phyloP scores from a whole-genome alignment of 2,113 vertebrate species.

The Zapus hudsonius region DNA sequence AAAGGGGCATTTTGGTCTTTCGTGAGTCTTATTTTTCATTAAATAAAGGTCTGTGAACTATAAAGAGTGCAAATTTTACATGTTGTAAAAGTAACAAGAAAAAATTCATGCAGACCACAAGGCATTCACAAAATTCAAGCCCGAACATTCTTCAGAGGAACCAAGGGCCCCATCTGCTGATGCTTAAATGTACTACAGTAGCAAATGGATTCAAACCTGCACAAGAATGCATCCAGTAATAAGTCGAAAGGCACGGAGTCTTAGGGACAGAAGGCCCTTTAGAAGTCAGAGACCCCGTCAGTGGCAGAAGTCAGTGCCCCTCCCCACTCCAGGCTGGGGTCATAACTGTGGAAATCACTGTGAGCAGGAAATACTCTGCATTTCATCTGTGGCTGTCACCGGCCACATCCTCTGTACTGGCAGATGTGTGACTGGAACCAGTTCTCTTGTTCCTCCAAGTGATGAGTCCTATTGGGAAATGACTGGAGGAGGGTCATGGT shows the following conservation, averaged over 20 bases:
- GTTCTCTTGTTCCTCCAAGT: neutral
- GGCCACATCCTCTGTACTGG: neutral
- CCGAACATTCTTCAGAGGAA: slow-evolving; percentile 87
- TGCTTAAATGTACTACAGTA: slow-evolving; percentile 88
- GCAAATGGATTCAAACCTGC: slow-evolving; percentile 54
- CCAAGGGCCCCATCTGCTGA: slow-evolving; percentile 92
- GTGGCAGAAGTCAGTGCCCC: neutral
- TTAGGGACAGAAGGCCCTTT: neutral
- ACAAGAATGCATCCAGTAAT: slow-evolving; percentile 12
- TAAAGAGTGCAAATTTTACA: slow-evolving; percentile 79
- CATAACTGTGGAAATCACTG: neutral
- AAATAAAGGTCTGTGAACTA: slow-evolving; percentile 76
- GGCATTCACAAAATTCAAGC: slow-evolving; percentile 82
- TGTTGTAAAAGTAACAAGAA: slow-evolving; percentile 78
- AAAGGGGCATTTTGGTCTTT: slow-evolving; percentile 27
- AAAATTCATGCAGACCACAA: slow-evolving; percentile 76
- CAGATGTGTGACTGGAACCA: neutral
- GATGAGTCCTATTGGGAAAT: neutral
- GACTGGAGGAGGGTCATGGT: neutral
- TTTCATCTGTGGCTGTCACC: neutral
- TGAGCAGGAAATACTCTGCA: neutral
- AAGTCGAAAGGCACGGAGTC: neutral
- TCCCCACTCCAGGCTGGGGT: neutral
- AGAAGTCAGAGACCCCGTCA: neutral
- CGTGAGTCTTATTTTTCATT: slow-evolving; percentile 75